Base-by-base conservation (phyloP, 64 coral and sea anemone genomes). In the Platygyra sinensis region DNA sequence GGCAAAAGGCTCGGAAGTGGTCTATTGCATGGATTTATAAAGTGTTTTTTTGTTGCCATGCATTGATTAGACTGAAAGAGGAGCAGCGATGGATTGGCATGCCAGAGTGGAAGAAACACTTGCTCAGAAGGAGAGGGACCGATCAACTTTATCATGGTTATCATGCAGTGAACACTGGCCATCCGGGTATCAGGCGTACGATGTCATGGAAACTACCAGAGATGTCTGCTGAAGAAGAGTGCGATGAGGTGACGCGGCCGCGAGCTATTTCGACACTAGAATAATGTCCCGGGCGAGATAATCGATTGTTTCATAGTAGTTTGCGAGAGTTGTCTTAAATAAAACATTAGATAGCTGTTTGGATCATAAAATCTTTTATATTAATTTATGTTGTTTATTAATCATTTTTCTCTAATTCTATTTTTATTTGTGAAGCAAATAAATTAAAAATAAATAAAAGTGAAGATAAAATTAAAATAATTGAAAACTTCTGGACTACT, bases 41-140 rank as follows among this genome's bases (percentile, higher is more conserved):
- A 62, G 17, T 10, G 18, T 61, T 13, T 10, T 39, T 63, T 65
- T 83, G 16, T 39, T 39, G 5, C 33, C 50, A 10, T 29, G 25
- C 3, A 17, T 89, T 25, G 49, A 18, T 51, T 15, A 91, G 90
- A 46, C 17, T 86, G 7, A 91, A 77, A 54, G 72, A 86, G 15
- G 90, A 91, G 12, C 46, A 91, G 57, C 79, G 80, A 0, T 74
- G 16, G 62, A 28, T 82, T 60, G 46, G 72, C 10, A 86, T 86
- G 80, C 90, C 90, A 38, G 80, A 77, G 15, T 91, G 90, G 90
- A 91, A 82, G 72, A 91, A 77, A 54, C 16, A 83, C 42, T 62
- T 91, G 24, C 57, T 75, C 5, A 57, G 32, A 12, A 86, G 54
- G n/a, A 91, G 18, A 62, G 81, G 62, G 22, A 49, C 81, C 5